A percentile compares a stretch with the other conserved stretches of the same genome.
phyloP scores from a whole-genome alignment of 2,113 vertebrate species.

The Pachyramphus minor region DNA sequence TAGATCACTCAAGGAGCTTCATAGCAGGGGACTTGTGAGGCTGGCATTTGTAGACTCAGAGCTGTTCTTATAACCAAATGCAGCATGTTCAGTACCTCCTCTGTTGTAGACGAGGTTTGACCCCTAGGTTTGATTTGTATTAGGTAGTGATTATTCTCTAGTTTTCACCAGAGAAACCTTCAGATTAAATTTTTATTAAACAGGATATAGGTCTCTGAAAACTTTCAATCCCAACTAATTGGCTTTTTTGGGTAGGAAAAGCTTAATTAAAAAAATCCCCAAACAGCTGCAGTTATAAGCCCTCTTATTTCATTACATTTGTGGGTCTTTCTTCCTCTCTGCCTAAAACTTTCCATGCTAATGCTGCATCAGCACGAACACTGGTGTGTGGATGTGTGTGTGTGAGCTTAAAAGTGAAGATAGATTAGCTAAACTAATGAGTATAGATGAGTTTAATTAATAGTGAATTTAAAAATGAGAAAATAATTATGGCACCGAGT shows the following conservation, averaged over 20 bases:
- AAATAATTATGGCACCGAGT: conserved; percentile 29
- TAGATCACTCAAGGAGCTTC: background rate
- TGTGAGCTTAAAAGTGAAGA: background rate
- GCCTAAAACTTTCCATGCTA: background rate
- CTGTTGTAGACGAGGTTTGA: background rate
- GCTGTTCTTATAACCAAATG: background rate
- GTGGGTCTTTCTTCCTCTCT: background rate
- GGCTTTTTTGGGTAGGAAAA: conserved; percentile 7
- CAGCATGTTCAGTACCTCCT: background rate
- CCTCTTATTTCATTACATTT: background rate
- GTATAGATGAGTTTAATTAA: conserved; percentile 52
- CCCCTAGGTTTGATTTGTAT: background rate
- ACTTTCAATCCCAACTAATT: conserved; percentile 16
- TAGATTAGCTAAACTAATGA: conserved; percentile 44
- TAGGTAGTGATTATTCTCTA: conserved; percentile 12
- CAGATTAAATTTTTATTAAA: conserved; percentile 45
- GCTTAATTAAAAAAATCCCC: conserved; percentile 9
- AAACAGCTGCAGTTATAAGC: background rate
- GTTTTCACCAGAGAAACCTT: conserved; percentile 25
- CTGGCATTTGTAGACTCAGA: background rate
- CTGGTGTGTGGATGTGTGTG: background rate
- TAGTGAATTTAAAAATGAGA: conserved; percentile 37
- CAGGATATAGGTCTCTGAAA: conserved; percentile 12
- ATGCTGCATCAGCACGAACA: background rate
- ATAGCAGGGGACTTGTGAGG: background rate